Conservation (phyloP, 1,140 invertebrate species). For the Drosophila navojoa region DNA sequence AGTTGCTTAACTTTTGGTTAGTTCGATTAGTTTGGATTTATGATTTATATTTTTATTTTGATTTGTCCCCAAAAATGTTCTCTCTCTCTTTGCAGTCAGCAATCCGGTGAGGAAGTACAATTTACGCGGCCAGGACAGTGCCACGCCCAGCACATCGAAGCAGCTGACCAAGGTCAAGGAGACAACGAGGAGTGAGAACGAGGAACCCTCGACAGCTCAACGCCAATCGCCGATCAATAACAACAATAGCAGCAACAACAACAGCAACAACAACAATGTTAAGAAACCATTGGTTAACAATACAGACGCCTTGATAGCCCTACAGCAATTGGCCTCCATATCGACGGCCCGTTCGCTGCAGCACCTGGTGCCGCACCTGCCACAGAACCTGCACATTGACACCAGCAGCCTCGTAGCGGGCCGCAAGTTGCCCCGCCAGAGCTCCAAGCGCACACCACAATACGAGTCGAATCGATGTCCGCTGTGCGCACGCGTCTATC, state of each 20-base stretch:
- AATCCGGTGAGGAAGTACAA: constrained; percentile 44
- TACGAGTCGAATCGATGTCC: constrained; percentile 82
- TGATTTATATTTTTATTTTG: constrained; percentile 70
- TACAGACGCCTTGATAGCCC: constrained; percentile 68
- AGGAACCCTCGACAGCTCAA: constrained; percentile 43
- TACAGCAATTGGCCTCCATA: constrained; percentile 80
- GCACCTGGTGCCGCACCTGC: constrained; percentile 61
- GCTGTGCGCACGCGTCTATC: constrained; percentile 73
- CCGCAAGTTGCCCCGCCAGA: constrained; percentile 64
- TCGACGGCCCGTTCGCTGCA: constrained; percentile 73
- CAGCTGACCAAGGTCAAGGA: constrained; percentile 21
- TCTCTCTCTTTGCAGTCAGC: constrained; percentile 58
- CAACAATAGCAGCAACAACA: constrained; percentile 6
- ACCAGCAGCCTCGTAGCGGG: constrained; percentile 58
- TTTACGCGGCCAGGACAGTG: constrained; percentile 45
- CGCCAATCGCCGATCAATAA: neutral
- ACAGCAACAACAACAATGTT: constrained; percentile 7
- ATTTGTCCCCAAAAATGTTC: constrained; percentile 44
- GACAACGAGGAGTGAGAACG: constrained; percentile 43
- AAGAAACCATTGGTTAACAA: constrained; percentile 59
- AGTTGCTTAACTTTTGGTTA: constrained; percentile 18
- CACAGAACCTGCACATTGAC: constrained; percentile 64
- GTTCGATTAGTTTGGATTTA: constrained; percentile 22
- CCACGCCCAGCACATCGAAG: constrained; percentile 49
- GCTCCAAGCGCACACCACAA: constrained; percentile 56